These are phyloP conservation scores for Tapirus indicus DNA, from an alignment of 2,797 vertebrate genomes.

Conservation along the genomic window DNA sequence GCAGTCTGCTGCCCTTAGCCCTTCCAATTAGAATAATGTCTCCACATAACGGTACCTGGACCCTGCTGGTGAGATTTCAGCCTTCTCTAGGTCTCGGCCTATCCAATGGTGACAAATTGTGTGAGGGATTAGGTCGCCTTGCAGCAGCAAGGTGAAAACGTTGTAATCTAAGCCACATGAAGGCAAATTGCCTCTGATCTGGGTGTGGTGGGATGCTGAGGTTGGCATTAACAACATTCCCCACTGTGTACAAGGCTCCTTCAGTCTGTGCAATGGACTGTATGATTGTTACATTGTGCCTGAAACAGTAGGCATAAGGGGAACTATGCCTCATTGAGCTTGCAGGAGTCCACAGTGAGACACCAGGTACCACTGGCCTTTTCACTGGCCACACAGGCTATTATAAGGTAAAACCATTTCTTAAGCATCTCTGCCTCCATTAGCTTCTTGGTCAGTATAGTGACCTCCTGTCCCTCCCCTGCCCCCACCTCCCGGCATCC, in stretches of 20 bases:
- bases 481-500: rapidly evolving
- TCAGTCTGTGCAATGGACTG: not conserved
- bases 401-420: not conserved
- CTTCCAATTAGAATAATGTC: not conserved
- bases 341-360: not conserved
- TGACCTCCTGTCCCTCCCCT: not conserved
- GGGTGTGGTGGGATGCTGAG: not conserved
- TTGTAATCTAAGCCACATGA: not conserved
- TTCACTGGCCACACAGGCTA: not conserved
- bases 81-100: not conserved
- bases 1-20: not conserved
- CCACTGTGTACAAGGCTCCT: not conserved
- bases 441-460: not conserved
- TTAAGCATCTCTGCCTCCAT: not conserved
- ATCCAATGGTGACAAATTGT: not conserved
- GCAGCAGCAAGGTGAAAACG: not conserved
- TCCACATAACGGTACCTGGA: not conserved
- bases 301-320: not conserved
- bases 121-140: not conserved
- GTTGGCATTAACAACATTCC: not conserved
- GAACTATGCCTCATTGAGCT: not conserved
- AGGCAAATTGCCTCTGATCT: not conserved
- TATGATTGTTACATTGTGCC: not conserved
- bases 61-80: not conserved
- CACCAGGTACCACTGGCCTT: not conserved